Conservation (phyloP, 2,113 vertebrate genomes). For the Chloebia gouldiae region DNA sequence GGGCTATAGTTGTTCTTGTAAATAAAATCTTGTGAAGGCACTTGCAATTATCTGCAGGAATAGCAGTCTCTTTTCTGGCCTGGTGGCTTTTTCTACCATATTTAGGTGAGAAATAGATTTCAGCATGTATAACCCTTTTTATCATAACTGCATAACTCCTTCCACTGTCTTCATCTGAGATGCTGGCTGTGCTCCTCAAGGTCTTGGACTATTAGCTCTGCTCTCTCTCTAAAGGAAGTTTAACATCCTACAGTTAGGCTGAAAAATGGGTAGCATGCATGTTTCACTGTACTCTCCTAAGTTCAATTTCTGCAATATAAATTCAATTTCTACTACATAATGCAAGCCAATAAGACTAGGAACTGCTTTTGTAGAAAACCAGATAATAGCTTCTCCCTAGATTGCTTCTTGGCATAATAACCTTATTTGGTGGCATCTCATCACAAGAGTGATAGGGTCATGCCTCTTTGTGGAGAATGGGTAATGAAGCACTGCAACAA, state of each 20-base stretch:
- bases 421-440: conserved; percentile 26
- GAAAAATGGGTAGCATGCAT: background rate
- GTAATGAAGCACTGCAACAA: background rate
- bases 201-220: background rate
- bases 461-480: background rate
- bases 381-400: conserved; percentile 4
- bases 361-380: conserved; percentile 19
- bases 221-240: background rate
- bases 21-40: background rate
- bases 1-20: background rate
- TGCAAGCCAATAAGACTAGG: background rate
- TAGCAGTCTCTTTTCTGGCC: background rate
- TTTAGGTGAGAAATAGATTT: background rate
- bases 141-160: background rate
- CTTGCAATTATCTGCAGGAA: background rate
- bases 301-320: conserved; percentile 18
- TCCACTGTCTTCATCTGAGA: background rate
- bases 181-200: background rate
- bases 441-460: background rate
- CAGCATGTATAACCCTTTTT: background rate
- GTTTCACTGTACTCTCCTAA: background rate
- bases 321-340: conserved; percentile 22
- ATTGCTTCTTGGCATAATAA: conserved; percentile 14
- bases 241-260: background rate
- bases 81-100: background rate